Evolutionary conservation across 2,888 invertebrate genomes (phyloP).

Genomic region (Aromia moschata): DNA sequence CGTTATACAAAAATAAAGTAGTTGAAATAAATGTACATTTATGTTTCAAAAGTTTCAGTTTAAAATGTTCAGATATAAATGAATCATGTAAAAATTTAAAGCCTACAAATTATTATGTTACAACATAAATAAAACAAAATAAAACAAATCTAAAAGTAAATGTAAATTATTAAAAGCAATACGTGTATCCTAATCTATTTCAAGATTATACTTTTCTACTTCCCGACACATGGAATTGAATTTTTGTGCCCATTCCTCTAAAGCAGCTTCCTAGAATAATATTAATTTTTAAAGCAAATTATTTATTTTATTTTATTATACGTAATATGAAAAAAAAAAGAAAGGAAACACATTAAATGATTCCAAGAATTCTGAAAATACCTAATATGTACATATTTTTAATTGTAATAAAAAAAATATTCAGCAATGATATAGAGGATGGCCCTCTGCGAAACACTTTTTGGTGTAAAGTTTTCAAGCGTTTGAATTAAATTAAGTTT

Average conservation of each 20-base stretch:
- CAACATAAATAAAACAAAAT: neutral
- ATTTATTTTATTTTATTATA: neutral
- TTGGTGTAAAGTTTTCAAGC: no score
- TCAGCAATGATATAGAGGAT: neutral
- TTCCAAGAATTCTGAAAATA: no score
- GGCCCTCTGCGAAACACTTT: neutral
- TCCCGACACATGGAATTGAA: constrained; percentile 71
- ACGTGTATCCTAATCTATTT: constrained; percentile 65
- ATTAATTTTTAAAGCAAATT: neutral
- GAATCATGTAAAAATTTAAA: no score
- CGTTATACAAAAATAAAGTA: neutral
- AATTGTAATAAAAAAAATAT: neutral
- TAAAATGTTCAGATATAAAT: neutral
- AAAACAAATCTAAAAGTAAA: neutral
- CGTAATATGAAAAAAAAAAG: no score
- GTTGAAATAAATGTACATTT: neutral
- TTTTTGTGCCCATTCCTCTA: constrained; percentile 66
- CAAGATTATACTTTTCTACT: constrained; percentile 64
- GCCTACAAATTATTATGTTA: neutral
- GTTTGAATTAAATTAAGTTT: no score
- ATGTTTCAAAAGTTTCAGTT: neutral
- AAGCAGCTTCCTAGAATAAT: constrained; percentile 61
- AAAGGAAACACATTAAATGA: no score
- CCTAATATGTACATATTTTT: no score
- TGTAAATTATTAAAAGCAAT: no score